Conservation (phyloP, 2,113 vertebrate species). For the Myanophis thanlyinensis region DNA sequence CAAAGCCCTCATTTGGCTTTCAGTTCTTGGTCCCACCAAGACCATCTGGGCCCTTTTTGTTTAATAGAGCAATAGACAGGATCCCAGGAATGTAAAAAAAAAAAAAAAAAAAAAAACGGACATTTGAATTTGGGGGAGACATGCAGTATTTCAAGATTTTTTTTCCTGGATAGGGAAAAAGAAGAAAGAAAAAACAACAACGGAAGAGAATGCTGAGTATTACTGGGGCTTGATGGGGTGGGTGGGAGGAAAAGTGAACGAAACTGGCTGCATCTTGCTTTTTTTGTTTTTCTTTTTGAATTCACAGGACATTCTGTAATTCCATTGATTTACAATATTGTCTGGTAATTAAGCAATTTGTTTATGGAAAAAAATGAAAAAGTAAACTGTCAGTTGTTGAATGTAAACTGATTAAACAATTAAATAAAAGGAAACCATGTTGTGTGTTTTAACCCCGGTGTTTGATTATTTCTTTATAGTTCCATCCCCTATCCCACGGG, state of each 20-base stretch:
- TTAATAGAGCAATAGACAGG: constrained; percentile 39
- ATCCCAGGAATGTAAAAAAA: constrained; percentile 53
- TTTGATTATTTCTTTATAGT: constrained; percentile 52
- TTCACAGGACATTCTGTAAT: constrained; percentile 71
- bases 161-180: constrained; percentile 43
- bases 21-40: constrained; percentile 49
- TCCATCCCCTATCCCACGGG: not conserved
- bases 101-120: no score
- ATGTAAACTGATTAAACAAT: constrained; percentile 84
- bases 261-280: constrained; percentile 62
- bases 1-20: constrained; percentile 38
- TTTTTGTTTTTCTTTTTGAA: constrained; percentile 65
- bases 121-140: constrained; percentile 50
- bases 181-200: not conserved
- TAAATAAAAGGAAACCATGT: constrained; percentile 75
- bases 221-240: constrained; percentile 1
- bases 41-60: constrained; percentile 37
- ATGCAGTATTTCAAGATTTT: constrained; percentile 62
- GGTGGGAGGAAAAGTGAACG: constrained; percentile 12
- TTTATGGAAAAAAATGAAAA: constrained; percentile 75
- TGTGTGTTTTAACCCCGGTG: constrained; percentile 73
- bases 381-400: constrained; percentile 80
- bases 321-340: constrained; percentile 71
- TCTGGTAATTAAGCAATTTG: constrained; percentile 78
- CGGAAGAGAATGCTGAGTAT: constrained; percentile 28